Percentiles rank a stretch among this genome's conserved stretches.
These are phyloP conservation scores for Gambusia holbrooki DNA, from an alignment of 2,113 vertebrate genomes.

Conservation along the genomic window DNA sequence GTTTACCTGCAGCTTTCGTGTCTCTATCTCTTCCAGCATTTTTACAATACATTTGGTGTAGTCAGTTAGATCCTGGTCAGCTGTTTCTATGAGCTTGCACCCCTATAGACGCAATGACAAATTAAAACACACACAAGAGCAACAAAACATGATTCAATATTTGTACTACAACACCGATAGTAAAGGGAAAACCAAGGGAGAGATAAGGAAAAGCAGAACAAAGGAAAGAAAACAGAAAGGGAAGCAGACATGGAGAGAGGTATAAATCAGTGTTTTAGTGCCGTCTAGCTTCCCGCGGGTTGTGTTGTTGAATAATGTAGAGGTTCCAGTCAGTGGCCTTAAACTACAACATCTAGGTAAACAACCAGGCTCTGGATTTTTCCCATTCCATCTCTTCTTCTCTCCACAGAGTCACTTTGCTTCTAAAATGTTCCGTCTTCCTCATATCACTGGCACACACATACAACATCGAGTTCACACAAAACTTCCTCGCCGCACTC, in stretches of 20 bases:
- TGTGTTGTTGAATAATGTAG: conserved; percentile 74
- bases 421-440: conserved; percentile 37
- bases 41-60: conserved; percentile 81
- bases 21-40: conserved; percentile 77
- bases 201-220: conserved; percentile 52
- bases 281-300: conserved; percentile 55
- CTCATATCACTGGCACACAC: conserved; percentile 9
- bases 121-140: neutral
- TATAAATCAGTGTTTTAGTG: conserved; percentile 68
- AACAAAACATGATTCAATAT: conserved; percentile 43
- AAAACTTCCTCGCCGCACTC: conserved; percentile 56
- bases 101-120: conserved; percentile 55
- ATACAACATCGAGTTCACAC: conserved; percentile 46
- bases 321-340: conserved; percentile 69
- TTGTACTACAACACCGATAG: conserved; percentile 42
- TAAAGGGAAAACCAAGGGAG: conserved; percentile 28
- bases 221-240: conserved; percentile 28
- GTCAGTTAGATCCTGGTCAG: conserved; percentile 82
- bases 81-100: conserved; percentile 78
- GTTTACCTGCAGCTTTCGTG: conserved; percentile 70
- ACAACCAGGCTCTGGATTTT: conserved; percentile 48
- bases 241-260: conserved; percentile 46
- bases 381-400: conserved; percentile 25
- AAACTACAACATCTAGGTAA: conserved; percentile 70
- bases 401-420: conserved; percentile 43